phyloP scores from a whole-genome alignment of 2,797 vertebrate species.

The Anguilla pacifica region DNA sequence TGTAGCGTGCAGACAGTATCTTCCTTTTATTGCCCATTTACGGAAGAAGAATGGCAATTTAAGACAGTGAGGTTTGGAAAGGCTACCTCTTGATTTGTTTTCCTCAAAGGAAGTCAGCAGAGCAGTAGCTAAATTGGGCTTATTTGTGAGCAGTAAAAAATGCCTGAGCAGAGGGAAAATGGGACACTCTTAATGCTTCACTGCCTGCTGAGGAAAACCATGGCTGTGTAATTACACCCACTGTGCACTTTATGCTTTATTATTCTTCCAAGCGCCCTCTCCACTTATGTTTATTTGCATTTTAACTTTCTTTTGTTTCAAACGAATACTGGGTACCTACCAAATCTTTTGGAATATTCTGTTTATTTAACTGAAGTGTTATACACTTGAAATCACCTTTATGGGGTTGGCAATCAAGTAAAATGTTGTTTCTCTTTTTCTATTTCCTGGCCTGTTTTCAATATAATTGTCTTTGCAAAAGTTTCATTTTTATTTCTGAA shows the following conservation, averaged over 20 bases:
- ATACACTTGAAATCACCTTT: neutral
- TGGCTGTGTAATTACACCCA: slow-evolving; percentile 39
- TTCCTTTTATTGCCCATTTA: neutral
- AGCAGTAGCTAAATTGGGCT: neutral
- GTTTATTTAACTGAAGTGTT: neutral
- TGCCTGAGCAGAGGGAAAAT: slow-evolving; percentile 14
- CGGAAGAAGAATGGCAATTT: neutral
- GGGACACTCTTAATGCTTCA: slow-evolving; percentile 37
- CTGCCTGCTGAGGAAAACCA: slow-evolving; percentile 22
- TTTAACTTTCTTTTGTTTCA: neutral
- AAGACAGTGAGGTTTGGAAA: neutral
- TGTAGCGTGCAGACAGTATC: neutral
- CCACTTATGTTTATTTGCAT: neutral
- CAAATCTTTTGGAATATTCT: neutral
- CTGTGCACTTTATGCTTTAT: neutral
- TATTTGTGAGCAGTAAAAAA: neutral
- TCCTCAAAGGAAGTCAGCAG: neutral
- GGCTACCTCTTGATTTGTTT: neutral
- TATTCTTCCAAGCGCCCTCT: neutral
- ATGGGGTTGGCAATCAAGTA: neutral
- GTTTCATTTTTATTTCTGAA: neutral
- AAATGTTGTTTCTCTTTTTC: neutral
- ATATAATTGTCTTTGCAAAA: neutral
- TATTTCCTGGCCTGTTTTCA: neutral
- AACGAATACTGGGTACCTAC: neutral